These are phyloP conservation scores for Arizona elegans DNA, from an alignment of 2,113 vertebrate species.

Conservation along the genomic window DNA sequence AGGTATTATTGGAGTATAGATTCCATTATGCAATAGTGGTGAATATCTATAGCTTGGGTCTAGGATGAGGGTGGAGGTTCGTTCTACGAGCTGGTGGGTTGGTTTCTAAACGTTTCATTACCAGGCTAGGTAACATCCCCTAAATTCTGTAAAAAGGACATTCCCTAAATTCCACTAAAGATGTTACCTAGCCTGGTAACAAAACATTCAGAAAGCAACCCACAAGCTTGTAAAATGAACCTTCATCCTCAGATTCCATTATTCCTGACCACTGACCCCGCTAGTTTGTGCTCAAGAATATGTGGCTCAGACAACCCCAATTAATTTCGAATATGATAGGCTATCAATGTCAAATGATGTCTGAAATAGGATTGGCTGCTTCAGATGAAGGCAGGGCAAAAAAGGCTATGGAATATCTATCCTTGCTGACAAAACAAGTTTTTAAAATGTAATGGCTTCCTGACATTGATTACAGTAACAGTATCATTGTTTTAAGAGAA, in stretches of 20 bases:
- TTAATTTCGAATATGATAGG: neutral
- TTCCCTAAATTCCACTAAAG: too few species aligned
- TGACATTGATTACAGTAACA: neutral
- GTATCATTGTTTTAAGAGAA: neutral
- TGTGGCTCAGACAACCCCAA: neutral
- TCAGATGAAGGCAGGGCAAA: neutral
- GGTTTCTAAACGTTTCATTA: too few species aligned
- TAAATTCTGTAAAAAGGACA: too few species aligned
- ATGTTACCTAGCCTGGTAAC: too few species aligned
- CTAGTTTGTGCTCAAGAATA: neutral
- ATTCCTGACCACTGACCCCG: neutral
- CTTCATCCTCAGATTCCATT: neutral
- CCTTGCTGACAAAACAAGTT: neutral
- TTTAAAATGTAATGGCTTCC: neutral
- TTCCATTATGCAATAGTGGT: too few species aligned
- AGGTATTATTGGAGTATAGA: neutral
- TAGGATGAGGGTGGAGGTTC: too few species aligned
- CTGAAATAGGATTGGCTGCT: neutral
- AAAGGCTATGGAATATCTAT: neutral
- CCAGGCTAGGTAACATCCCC: too few species aligned
- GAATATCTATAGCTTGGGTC: too few species aligned
- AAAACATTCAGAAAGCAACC: too few species aligned
- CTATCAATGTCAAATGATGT: neutral
- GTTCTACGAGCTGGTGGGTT: too few species aligned
- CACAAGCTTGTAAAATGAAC: too few species aligned